A percentile compares a stretch with the other conserved stretches of the same genome.
These are phyloP conservation scores for Caenorhabditis sp. DNA, from an alignment of 2,888 invertebrate genomes.

Conservation along the genomic window DNA sequence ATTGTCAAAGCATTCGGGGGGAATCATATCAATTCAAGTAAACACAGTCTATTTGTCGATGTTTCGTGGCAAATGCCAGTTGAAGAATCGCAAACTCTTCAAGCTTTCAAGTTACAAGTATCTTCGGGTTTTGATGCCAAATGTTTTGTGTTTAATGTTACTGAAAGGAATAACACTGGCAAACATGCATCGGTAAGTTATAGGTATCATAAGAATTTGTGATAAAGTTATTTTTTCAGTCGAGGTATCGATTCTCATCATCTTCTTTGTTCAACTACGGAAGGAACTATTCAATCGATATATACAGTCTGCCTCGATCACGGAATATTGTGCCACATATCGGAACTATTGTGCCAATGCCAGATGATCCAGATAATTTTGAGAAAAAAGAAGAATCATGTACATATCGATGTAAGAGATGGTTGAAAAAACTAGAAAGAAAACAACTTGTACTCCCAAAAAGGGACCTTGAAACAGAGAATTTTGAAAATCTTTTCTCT, in stretches of 20 bases:
- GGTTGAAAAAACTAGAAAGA: not conserved
- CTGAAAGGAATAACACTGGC: constrained; percentile 25
- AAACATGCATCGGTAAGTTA: constrained; percentile 26
- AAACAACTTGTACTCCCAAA: too few species aligned
- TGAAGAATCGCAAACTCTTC: constrained; percentile 23
- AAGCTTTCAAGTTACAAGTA: constrained; percentile 64
- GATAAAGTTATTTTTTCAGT: constrained; percentile 42
- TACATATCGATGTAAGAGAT: not conserved
- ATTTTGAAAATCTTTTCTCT: too few species aligned
- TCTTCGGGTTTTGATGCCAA: constrained; percentile 36
- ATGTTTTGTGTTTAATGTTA: constrained; percentile 68
- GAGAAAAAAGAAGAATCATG: constrained; percentile 7
- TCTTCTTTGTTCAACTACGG: constrained; percentile 63
- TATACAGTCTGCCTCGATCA: constrained; percentile 54
- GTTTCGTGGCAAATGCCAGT: constrained; percentile 69
- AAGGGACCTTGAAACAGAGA: too few species aligned
- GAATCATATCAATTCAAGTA: constrained; percentile 31
- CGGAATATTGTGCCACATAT: constrained; percentile 35
- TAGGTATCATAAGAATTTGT: not conserved
- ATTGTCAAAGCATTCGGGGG: constrained; percentile 58
- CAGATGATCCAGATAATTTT: constrained; percentile 60
- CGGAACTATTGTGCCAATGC: constrained; percentile 56
- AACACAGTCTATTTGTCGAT: constrained; percentile 65
- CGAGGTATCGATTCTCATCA: constrained; percentile 67
- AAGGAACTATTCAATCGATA: constrained; percentile 54